Base-by-base conservation (phyloP, 2,797 vertebrate species). In the Simalia tracyae region DNA sequence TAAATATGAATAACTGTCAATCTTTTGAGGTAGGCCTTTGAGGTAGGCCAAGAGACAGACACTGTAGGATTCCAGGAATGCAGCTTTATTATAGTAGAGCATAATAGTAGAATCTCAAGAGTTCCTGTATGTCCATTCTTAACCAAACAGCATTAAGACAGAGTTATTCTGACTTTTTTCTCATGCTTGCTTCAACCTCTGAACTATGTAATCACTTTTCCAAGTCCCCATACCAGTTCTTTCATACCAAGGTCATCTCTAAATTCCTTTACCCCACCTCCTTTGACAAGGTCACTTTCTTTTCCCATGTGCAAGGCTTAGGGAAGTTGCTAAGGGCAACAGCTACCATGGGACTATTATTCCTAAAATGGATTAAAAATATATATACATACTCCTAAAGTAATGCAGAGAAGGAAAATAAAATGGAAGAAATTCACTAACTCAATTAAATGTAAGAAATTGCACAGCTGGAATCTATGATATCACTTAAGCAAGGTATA, bases 1-100 rank as follows among this genome's bases (percentile, higher is more conserved):
- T 84, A 91, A 84, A 92, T 63, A 4, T 93, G 95, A 88, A 91
- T 64, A 92, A 72, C 8, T 1, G 88, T 14, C 64, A 66, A 66
- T 66, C 12, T 66, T 66, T 66, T n/a, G 12, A 66, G 28, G 12
- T n/a, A 66, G 64, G n/a, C 64, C 4, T 66, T 66, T n/a, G 12
- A 66, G 28, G 12, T n/a, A 66, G 64, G n/a, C 64, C 4, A 66
- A 66, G 11, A 66, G 64, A 66, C 28, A 31, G 28, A 12, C n/a
- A 28, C 28, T 64, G 63, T 64, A 66, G 28, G 64, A 66, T n/a
- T n/a, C 11, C 4, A 66, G 64, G 28, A n/a, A 66, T 66, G n/a
- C 4, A 66, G 14, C 64, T 28, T 28, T n/a, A 66, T 66, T 66
- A n/a, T n/a, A 66, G 28, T 46, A 56, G 61, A 93, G 89, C 85